Conservation (phyloP, 2,113 vertebrate species). For the Muntiacus muntjak region DNA sequence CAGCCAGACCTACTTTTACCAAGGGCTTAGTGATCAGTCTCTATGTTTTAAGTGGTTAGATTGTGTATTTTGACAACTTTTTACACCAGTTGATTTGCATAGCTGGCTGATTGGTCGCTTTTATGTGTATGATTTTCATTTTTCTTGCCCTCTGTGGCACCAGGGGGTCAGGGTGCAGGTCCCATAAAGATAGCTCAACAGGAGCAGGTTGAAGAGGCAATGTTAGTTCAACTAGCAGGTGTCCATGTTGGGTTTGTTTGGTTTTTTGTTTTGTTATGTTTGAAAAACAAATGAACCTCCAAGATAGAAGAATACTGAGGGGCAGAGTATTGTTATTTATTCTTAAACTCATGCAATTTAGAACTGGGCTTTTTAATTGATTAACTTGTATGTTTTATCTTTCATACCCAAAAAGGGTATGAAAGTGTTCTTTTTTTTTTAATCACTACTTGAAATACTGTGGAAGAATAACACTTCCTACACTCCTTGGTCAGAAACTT, state of each 20-base stretch:
- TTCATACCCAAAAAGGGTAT: not conserved
- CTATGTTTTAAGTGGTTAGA: not conserved
- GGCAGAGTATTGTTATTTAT: not conserved
- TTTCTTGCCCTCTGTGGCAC: not conserved
- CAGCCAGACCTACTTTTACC: not conserved
- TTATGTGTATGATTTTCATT: not conserved
- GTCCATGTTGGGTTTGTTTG: not conserved
- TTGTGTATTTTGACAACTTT: not conserved
- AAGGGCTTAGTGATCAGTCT: not conserved
- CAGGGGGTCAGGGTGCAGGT: not conserved
- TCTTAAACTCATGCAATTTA: not conserved
- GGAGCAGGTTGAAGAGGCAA: not conserved
- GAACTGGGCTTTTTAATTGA: not conserved
- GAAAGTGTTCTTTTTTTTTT: not conserved
- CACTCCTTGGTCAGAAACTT: not conserved
- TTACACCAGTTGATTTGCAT: not conserved
- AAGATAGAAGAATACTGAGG: not conserved
- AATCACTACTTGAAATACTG: not conserved
- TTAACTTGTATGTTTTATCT: slow-evolving; percentile 4
- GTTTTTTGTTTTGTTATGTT: not conserved
- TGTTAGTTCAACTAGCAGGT: not conserved
- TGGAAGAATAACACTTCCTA: not conserved
- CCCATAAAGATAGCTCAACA: not conserved
- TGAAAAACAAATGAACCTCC: not conserved
- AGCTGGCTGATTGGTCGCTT: not conserved